Evolutionary conservation across 1,140 invertebrate species (phyloP).

Genomic region (Drosophila fuyamai): DNA sequence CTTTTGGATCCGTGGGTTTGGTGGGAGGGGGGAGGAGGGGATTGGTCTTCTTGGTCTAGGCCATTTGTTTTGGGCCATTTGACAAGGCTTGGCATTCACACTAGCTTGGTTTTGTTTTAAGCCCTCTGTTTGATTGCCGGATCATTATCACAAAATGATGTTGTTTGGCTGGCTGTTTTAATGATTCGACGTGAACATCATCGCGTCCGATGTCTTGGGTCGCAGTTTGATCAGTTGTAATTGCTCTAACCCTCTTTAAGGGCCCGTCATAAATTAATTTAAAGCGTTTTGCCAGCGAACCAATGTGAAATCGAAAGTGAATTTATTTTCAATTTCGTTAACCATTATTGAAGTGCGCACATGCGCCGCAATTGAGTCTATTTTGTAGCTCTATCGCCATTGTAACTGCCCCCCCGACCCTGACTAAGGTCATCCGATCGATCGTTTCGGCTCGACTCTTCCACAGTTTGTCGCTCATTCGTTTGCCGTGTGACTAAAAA

Average conservation of each 20-base stretch:
- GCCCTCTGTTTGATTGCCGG: conserved; percentile 60
- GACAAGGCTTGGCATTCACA: conserved; percentile 76
- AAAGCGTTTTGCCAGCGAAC: conserved; percentile 29
- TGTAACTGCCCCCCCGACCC: background rate
- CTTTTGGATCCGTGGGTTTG: background rate
- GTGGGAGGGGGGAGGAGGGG: background rate
- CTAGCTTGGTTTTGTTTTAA: conserved; percentile 35
- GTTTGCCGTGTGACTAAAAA: conserved; percentile 12
- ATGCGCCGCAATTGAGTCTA: conserved; percentile 38
- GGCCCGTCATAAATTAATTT: conserved; percentile 71
- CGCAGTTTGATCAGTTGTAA: conserved; percentile 64
- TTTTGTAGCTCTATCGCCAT: background rate
- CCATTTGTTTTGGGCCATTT: conserved; percentile 64
- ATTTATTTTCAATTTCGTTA: conserved; percentile 73
- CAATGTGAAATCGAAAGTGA: conserved; percentile 66
- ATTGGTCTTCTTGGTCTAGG: conserved; percentile 42
- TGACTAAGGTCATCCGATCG: conserved; percentile 48
- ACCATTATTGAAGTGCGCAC: conserved; percentile 53
- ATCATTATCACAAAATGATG: conserved; percentile 73
- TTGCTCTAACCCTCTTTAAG: conserved; percentile 56
- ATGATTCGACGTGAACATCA: conserved; percentile 52
- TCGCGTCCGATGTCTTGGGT: conserved; percentile 17
- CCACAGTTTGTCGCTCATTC: conserved; percentile 4
- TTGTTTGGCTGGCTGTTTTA: conserved; percentile 34
- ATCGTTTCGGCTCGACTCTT: conserved; percentile 13